Conservation (phyloP, 92 coral and sea anemone genomes). For the Phenganax subtilis region DNA sequence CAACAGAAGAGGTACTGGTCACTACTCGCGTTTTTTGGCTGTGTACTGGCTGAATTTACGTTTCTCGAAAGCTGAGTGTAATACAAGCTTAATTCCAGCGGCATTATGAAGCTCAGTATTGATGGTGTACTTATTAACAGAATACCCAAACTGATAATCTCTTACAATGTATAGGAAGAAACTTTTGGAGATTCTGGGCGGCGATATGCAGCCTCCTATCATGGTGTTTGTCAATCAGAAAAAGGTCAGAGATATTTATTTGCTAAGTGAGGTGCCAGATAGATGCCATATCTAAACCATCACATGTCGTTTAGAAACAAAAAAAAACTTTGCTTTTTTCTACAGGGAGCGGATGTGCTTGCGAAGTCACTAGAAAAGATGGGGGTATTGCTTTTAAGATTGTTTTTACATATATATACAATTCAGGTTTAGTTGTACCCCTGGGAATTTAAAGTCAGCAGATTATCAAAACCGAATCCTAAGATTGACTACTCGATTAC, state of each 20-base stretch:
- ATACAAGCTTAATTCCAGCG: too few relatives aligned
- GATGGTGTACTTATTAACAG: too few relatives aligned
- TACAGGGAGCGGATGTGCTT: slow-evolving; percentile 95
- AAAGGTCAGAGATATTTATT: slow-evolving; percentile 55
- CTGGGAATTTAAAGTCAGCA: too few relatives aligned
- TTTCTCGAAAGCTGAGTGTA: not conserved
- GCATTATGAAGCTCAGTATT: too few relatives aligned
- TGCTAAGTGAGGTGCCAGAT: not conserved
- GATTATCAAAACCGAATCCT: too few relatives aligned
- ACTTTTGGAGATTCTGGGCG: slow-evolving; percentile 81
- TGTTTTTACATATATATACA: too few relatives aligned
- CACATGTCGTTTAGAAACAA: not conserved
- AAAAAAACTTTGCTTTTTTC: not conserved
- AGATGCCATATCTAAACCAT: not conserved
- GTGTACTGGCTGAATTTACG: not conserved
- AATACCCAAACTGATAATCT: not conserved
- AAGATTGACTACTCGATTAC: too few relatives aligned
- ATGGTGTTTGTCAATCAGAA: slow-evolving; percentile 97
- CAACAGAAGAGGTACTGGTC: slow-evolving; percentile 65
- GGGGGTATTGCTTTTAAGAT: slow-evolving; percentile 70
- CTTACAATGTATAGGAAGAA: slow-evolving; percentile 60
- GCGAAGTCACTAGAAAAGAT: slow-evolving; percentile 94
- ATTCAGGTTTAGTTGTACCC: too few relatives aligned
- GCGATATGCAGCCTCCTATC: slow-evolving; percentile 83
- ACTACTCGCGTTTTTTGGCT: not conserved